These are phyloP conservation scores for Cheilosia scutellata DNA, from an alignment of 2,888 invertebrate genomes.

Conservation along the genomic window DNA sequence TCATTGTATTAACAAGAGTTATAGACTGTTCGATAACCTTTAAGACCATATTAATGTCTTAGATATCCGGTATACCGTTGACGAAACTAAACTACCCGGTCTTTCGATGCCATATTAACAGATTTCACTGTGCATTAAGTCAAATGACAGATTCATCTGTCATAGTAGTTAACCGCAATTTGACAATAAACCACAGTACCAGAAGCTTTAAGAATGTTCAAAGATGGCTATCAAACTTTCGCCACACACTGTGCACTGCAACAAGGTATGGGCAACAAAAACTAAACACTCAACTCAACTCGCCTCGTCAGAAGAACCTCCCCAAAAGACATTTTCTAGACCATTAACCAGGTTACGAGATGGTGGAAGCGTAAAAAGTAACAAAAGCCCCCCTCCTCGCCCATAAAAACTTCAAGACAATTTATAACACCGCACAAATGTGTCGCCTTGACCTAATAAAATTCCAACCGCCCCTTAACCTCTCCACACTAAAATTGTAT, in stretches of 20 bases:
- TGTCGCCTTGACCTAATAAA: constrained; percentile 70
- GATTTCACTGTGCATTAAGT: too few relatives aligned
- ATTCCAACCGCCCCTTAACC: background rate
- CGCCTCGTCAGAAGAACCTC: background rate
- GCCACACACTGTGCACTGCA: constrained; percentile 7
- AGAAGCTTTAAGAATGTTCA: too few relatives aligned
- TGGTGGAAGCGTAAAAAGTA: constrained; percentile 22
- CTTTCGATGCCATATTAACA: too few relatives aligned
- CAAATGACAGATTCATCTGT: too few relatives aligned
- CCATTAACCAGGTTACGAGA: constrained; percentile 41
- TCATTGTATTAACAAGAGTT: too few relatives aligned
- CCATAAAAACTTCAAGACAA: constrained; percentile 43
- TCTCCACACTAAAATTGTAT: background rate
- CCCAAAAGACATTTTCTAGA: constrained; percentile 27
- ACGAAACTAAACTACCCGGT: too few relatives aligned
- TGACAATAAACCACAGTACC: too few relatives aligned
- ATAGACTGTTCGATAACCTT: too few relatives aligned
- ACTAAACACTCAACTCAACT: background rate
- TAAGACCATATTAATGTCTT: too few relatives aligned
- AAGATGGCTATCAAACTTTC: background rate
- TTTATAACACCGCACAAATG: constrained; percentile 50
- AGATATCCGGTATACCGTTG: too few relatives aligned
- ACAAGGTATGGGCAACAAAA: background rate
- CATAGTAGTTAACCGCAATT: too few relatives aligned
- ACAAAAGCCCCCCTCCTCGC: background rate